These are phyloP conservation scores for Rhagoletis pomonella DNA, from an alignment of 1,140 invertebrate species.

Conservation along the genomic window DNA sequence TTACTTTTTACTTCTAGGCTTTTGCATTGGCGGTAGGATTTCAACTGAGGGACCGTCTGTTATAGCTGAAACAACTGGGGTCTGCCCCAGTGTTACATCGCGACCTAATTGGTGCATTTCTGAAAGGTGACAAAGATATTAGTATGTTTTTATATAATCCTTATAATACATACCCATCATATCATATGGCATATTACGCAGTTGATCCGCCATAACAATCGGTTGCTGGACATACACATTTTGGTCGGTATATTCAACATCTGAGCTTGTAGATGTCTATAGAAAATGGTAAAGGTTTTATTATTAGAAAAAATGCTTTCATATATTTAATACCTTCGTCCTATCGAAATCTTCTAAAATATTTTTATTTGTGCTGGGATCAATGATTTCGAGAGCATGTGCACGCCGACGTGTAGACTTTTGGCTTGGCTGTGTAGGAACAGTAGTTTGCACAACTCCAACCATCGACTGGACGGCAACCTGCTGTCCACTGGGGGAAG, in stretches of 20 bases:
- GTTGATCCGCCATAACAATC: slow-evolving; percentile 57
- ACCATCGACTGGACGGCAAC: slow-evolving; percentile 63
- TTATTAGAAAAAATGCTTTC: neutral
- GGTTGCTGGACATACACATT: slow-evolving; percentile 52
- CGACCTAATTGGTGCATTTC: neutral
- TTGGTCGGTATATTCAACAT: slow-evolving; percentile 61
- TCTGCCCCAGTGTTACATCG: slow-evolving; percentile 56
- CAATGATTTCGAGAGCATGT: slow-evolving; percentile 68
- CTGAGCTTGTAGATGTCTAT: slow-evolving; percentile 51
- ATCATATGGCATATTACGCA: slow-evolving; percentile 57
- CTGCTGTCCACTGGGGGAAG: slow-evolving; percentile 60
- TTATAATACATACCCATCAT: slow-evolving; percentile 40
- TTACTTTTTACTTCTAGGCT: slow-evolving; percentile 69
- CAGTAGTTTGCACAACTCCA: slow-evolving; percentile 61
- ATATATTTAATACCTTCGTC: slow-evolving; percentile 60
- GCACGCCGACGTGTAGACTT: slow-evolving; percentile 63
- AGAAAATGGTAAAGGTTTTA: slow-evolving; percentile 31
- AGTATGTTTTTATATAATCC: neutral
- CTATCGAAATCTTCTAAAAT: slow-evolving; percentile 68
- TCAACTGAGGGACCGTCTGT: slow-evolving; percentile 71
- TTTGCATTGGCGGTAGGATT: slow-evolving; percentile 68
- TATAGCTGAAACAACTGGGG: slow-evolving; percentile 70
- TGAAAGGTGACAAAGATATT: neutral
- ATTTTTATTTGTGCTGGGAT: slow-evolving; percentile 69
- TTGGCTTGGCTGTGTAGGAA: slow-evolving; percentile 61